phyloP scores from a whole-genome alignment of 2,113 vertebrate species.

The Chaenogobius annularis region DNA sequence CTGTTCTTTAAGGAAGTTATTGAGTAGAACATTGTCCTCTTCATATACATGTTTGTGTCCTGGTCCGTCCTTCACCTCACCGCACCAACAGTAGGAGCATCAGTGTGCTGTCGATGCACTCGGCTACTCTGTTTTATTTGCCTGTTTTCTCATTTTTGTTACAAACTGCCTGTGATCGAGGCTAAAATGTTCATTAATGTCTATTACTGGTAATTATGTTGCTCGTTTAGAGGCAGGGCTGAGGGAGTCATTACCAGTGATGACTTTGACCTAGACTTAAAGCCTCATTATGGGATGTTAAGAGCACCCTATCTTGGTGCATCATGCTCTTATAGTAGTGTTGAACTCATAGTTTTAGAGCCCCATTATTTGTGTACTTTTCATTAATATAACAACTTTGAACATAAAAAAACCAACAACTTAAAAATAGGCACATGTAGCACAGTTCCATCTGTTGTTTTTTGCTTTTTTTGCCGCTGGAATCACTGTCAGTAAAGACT shows the following conservation, averaged over 20 bases:
- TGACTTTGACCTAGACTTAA: slow-evolving; percentile 59
- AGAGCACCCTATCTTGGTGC: slow-evolving; percentile 46
- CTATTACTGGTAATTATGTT: slow-evolving; percentile 66
- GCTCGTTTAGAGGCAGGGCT: slow-evolving; percentile 48
- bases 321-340: slow-evolving; percentile 29
- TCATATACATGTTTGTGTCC: neutral
- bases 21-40: neutral
- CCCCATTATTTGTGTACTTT: neutral
- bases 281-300: slow-evolving; percentile 52
- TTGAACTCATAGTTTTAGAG: neutral
- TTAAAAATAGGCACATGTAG: neutral
- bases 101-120: slow-evolving; percentile 24
- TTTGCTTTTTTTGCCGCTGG: neutral
- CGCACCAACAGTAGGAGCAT: slow-evolving; percentile 52
- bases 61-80: slow-evolving; percentile 55
- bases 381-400: neutral
- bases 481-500: slow-evolving; percentile 5
- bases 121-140: slow-evolving; percentile 36
- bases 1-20: neutral
- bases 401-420: slow-evolving; percentile 1
- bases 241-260: slow-evolving; percentile 60
- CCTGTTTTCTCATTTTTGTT: slow-evolving; percentile 38
- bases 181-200: slow-evolving; percentile 62
- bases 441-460: slow-evolving; percentile 10
- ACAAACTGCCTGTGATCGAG: slow-evolving; percentile 45